Evolutionary conservation across 2,113 vertebrate species (phyloP).

Genomic region (Labrus mixtus): DNA sequence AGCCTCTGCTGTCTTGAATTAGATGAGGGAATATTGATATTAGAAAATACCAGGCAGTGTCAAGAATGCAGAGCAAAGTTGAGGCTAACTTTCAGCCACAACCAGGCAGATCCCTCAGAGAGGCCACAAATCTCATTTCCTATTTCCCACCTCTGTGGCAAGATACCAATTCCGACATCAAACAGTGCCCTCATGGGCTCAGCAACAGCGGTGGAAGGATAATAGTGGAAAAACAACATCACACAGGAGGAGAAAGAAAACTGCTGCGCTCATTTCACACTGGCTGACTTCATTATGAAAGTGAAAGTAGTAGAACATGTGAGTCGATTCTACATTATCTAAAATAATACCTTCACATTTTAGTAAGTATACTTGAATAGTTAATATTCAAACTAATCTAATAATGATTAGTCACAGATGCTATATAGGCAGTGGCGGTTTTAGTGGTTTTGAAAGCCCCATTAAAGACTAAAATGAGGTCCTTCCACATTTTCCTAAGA

Average conservation of each 20-base stretch:
- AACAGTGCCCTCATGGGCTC: slow-evolving; percentile 60
- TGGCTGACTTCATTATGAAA: slow-evolving; percentile 8
- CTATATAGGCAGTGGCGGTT: not conserved
- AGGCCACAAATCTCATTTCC: slow-evolving; percentile 73
- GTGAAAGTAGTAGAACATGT: not conserved
- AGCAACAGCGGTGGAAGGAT: slow-evolving; percentile 50
- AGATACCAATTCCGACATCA: slow-evolving; percentile 72
- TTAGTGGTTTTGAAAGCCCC: too few relatives aligned
- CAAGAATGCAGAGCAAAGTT: slow-evolving; percentile 59
- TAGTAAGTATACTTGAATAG: not conserved
- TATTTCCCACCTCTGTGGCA: slow-evolving; percentile 59
- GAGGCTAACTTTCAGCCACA: slow-evolving; percentile 51
- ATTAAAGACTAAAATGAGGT: too few relatives aligned
- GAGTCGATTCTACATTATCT: not conserved
- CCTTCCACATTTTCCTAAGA: too few relatives aligned
- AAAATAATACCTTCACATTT: not conserved
- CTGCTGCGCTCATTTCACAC: slow-evolving; percentile 16
- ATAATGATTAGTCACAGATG: not conserved
- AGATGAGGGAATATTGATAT: slow-evolving; percentile 48
- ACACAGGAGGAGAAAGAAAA: slow-evolving; percentile 29
- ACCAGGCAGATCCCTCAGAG: slow-evolving; percentile 49
- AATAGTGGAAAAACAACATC: slow-evolving; percentile 57
- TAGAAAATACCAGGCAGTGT: slow-evolving; percentile 51
- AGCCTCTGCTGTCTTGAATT: slow-evolving; percentile 26
- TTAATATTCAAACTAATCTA: not conserved